Percentiles rank a stretch among this genome's conserved stretches.
Evolutionary conservation across 1,140 invertebrate genomes (phyloP).

Genomic region (Habropoda laboriosa): DNA sequence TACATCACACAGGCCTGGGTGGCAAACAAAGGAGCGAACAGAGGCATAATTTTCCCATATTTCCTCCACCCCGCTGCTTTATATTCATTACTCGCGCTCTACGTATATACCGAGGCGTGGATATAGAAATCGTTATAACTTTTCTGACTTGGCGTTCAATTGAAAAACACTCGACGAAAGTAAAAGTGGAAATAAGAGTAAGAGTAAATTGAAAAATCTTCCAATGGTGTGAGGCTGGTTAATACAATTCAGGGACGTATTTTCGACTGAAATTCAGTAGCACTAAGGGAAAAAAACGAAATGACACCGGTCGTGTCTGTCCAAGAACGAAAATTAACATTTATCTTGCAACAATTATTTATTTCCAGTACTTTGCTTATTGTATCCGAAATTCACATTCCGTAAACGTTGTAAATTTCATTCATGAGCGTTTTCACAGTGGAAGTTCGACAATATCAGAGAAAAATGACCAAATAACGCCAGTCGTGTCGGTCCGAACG

Average conservation of each 20-base stretch:
- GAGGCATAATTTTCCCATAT: slow-evolving; percentile 21
- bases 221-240: too few relatives aligned
- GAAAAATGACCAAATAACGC: too few relatives aligned
- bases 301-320: too few relatives aligned
- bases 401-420: too few relatives aligned
- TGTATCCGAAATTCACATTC: background rate
- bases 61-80: background rate
- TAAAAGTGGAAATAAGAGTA: background rate
- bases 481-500: too few relatives aligned
- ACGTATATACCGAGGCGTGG: background rate
- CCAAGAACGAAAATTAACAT: background rate
- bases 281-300: background rate
- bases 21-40: slow-evolving; percentile 1
- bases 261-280: background rate
- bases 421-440: too few relatives aligned
- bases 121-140: slow-evolving; percentile 9
- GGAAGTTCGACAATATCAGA: too few relatives aligned
- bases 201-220: slow-evolving; percentile 12
- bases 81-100: slow-evolving; percentile 9
- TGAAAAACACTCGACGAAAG: background rate
- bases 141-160: background rate
- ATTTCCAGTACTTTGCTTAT: too few relatives aligned
- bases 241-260: background rate
- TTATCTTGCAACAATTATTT: background rate
- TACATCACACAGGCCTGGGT: background rate